Conservation (phyloP, 2,888 invertebrate species). For the Cryptus viduatorius region DNA sequence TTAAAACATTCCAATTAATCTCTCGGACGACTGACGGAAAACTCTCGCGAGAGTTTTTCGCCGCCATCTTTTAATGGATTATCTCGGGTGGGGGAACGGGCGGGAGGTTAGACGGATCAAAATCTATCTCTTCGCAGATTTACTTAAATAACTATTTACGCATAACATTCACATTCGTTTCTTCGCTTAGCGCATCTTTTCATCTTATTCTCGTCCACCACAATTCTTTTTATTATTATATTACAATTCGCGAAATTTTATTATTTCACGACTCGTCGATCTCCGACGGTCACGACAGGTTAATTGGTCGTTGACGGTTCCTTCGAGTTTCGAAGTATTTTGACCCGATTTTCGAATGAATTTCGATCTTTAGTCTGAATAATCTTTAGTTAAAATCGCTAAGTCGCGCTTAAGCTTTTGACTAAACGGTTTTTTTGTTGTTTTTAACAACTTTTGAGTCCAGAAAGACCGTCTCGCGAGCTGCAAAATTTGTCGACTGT, state of each 20-base stretch:
- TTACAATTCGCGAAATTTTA: conserved; percentile 39
- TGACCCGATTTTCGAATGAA: background rate
- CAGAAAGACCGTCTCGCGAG: too few relatives aligned
- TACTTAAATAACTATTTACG: conserved; percentile 36
- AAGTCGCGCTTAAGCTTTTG: too few relatives aligned
- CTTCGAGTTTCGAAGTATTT: too few relatives aligned
- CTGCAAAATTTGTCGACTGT: too few relatives aligned
- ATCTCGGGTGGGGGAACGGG: background rate
- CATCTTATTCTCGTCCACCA: conserved; percentile 28
- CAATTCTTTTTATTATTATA: conserved; percentile 20
- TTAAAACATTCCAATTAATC: conserved; percentile 30
- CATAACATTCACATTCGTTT: conserved; percentile 49
- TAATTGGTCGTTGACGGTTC: background rate
- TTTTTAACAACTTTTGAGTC: too few relatives aligned
- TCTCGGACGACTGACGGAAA: conserved; percentile 16
- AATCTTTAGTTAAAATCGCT: too few relatives aligned
- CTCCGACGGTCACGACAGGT: background rate
- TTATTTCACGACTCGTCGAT: conserved; percentile 29
- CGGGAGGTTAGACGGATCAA: background rate
- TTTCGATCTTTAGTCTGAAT: background rate
- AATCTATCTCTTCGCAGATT: conserved; percentile 17
- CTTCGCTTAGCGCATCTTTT: conserved; percentile 14
- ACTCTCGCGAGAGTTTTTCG: background rate
- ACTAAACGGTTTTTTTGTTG: too few relatives aligned
- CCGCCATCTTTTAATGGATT: conserved; percentile 23